Evolutionary conservation across 2,113 vertebrate species (phyloP).

Genomic region (Lophura nycthemera): DNA sequence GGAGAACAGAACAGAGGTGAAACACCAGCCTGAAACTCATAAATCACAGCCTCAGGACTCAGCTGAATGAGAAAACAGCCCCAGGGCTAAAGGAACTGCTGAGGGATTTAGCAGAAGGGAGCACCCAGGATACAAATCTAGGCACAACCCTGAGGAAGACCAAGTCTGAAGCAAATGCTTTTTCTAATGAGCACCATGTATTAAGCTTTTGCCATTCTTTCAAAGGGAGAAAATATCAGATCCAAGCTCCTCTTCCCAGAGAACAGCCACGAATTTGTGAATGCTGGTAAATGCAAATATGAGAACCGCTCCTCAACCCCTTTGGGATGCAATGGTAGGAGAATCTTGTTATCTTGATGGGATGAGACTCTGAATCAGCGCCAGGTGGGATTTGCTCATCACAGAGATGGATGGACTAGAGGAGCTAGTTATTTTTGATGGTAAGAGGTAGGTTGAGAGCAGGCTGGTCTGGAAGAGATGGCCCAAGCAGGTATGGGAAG

Average conservation of each 20-base stretch:
- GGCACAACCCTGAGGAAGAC: rapidly evolving
- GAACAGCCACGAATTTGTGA: not conserved
- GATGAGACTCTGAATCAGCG: not conserved
- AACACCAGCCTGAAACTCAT: not conserved
- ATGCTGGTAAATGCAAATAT: too few species aligned
- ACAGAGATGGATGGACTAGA: too few species aligned
- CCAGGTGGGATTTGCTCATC: not conserved
- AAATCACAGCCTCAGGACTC: rapidly evolving
- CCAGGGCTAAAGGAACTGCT: not conserved
- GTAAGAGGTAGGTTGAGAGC: not conserved
- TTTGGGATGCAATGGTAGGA: not conserved
- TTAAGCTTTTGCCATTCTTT: not conserved
- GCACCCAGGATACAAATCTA: not conserved
- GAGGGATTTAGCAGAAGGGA: not conserved
- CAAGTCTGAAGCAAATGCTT: not conserved
- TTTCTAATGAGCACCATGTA: not conserved
- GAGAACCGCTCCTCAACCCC: not conserved
- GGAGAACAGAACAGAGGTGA: not conserved
- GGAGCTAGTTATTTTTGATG: not conserved
- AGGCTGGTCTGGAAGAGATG: not conserved
- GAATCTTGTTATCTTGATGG: not conserved
- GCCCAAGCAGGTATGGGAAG: not conserved
- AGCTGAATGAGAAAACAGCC: not conserved
- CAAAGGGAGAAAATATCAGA: not conserved
- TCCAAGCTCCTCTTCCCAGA: not conserved